These are phyloP conservation scores for Himalopsyche kuldschensis DNA, from an alignment of 2,888 invertebrate species.

Conservation along the genomic window DNA sequence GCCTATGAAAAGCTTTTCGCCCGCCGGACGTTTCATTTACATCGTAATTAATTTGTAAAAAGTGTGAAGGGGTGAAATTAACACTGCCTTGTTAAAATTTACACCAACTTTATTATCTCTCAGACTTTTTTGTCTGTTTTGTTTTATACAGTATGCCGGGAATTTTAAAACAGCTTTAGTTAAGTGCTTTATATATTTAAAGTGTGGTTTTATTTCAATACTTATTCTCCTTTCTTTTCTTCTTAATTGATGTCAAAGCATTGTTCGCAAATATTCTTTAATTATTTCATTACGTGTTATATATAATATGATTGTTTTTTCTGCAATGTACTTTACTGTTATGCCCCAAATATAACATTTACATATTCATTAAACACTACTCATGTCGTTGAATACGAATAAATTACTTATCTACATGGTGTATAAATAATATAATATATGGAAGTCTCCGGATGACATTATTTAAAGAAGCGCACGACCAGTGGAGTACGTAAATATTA, in stretches of 20 bases:
- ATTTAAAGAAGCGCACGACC: not conserved
- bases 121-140: not conserved
- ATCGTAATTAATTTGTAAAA: constrained; percentile 38
- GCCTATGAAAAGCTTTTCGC: constrained; percentile 11
- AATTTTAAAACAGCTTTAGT: not conserved
- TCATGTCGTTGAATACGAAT: no score
- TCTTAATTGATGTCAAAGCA: no score
- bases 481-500: not conserved
- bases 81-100: constrained; percentile 30
- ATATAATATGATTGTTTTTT: no score
- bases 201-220: not conserved
- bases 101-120: not conserved
- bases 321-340: no score
- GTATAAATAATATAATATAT: not conserved
- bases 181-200: not conserved
- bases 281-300: no score
- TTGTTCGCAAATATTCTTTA: no score
- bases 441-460: not conserved
- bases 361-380: no score
- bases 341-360: no score
- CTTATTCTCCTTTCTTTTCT: no score
- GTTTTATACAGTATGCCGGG: not conserved
- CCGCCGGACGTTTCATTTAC: constrained; percentile 37
- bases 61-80: constrained; percentile 32
- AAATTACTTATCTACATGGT: no score